phyloP scores from a whole-genome alignment of 2,888 invertebrate species.

The Tipula lateralis region DNA sequence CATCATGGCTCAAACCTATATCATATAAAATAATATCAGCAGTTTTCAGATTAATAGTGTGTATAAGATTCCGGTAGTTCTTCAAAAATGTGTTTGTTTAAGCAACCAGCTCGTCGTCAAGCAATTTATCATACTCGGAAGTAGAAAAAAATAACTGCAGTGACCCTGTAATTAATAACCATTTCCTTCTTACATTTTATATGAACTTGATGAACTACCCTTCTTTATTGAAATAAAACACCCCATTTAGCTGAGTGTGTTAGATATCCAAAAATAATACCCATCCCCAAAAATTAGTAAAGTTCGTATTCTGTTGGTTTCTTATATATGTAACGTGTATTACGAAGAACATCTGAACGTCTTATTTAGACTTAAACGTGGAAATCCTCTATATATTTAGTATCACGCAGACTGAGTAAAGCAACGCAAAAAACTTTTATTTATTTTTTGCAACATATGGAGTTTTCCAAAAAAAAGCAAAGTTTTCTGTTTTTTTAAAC shows the following conservation, averaged over 20 bases:
- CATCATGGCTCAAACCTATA: no score
- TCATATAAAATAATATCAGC: no score
- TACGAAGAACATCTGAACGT: neutral
- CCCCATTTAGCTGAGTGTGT: neutral
- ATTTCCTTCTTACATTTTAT: no score
- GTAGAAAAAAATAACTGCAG: no score
- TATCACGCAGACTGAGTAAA: neutral
- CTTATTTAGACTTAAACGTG: neutral
- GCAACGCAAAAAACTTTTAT: neutral
- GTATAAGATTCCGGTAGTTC: no score
- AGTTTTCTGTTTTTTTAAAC: neutral
- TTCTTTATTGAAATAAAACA: conserved; percentile 2
- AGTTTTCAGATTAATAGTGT: no score
- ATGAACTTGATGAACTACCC: no score
- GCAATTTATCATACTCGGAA: no score
- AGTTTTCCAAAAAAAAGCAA: neutral
- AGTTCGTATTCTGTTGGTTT: neutral
- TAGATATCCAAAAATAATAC: neutral
- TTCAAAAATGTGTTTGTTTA: no score
- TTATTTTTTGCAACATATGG: conserved; percentile 6
- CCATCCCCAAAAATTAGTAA: neutral
- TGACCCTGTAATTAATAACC: no score
- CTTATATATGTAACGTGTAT: neutral
- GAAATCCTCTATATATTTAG: neutral
- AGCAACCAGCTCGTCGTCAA: no score